Evolutionary conservation across 2,113 vertebrate species (phyloP), one percentile per base, ranked within the genome.

Genomic region (Phaetusa simplex): DNA sequence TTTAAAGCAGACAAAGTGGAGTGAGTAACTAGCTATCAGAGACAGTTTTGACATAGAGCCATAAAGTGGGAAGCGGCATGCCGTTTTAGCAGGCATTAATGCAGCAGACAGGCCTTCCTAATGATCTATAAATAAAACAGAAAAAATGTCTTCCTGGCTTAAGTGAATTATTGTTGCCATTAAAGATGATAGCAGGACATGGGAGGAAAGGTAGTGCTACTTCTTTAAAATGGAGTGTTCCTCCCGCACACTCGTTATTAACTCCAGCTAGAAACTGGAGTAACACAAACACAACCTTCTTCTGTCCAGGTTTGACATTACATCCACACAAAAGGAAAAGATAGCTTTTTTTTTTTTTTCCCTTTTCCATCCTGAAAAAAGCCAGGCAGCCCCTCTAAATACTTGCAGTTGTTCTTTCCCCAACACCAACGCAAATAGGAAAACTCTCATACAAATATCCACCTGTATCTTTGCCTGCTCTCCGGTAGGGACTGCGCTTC

Each of bases 81-180:
- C 88, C n/a, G 64, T 93, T 96, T 95, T 87, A 95, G 96, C 88
- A 96, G 71, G 86, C 97, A 97, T 97, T 96, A 97, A 93, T 95
- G 92, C 72, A 93, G 95, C 90, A 94, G 96, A 78, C 86, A 97
- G 96, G 88, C 95, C 52, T 92, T 93, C 86, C 92, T 97, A 97
- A 97, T 98, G 97, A 97, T 98, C 95, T 97, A 97, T 97, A 97
- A 95, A 97, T 98, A 97, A 96, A 97, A 77, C 79, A 86, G 93
- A 97, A 97, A 96, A 97, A 96, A 97, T 87, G 94, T 93, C 95
- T 97, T 97, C 94, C 95, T 97, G 97, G 87, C 95, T 92, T 70
- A 86, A 96, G 88, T 97, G 97, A 97, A 62, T 97, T 97, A 97
- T 94, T 89, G 88, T 96, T 97, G 77, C 96, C 91, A 96, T 97